phyloP scores from a whole-genome alignment of 2,113 vertebrate species.

The Blennius ocellaris region DNA sequence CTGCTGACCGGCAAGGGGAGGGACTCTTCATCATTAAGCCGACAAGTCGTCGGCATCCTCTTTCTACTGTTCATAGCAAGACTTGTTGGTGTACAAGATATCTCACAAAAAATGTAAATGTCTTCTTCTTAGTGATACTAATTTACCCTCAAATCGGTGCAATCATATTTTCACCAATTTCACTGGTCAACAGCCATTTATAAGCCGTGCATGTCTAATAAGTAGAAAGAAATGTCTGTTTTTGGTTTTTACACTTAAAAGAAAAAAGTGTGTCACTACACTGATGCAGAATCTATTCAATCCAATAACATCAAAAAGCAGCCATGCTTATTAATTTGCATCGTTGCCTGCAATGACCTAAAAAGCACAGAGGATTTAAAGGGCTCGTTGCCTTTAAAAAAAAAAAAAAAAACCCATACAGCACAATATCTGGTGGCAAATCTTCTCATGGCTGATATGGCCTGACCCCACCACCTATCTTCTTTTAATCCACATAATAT shows the following conservation, averaged over 20 bases:
- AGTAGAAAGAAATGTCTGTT: background rate
- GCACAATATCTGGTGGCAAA: background rate
- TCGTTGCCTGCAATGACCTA: conserved; percentile 15
- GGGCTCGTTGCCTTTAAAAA: background rate
- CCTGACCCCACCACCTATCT: too few relatives aligned
- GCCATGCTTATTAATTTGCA: conserved; percentile 24
- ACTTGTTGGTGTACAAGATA: background rate
- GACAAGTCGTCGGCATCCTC: too few relatives aligned
- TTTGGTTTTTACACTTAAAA: background rate
- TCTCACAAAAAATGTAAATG: background rate
- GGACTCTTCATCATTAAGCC: too few relatives aligned
- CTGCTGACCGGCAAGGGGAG: too few relatives aligned
- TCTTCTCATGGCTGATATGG: background rate
- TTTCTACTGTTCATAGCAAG: background rate
- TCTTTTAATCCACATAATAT: background rate
- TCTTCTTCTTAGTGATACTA: background rate
- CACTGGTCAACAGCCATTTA: too few relatives aligned
- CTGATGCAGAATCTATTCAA: background rate
- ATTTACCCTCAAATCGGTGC: too few relatives aligned
- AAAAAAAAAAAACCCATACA: background rate
- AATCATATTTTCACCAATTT: too few relatives aligned
- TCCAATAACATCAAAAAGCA: conserved; percentile 10
- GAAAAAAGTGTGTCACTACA: conserved; percentile 3
- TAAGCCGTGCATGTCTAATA: background rate
- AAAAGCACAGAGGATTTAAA: conserved; percentile 7